These are phyloP conservation scores for Anthopleura xanthogrammica DNA, from an alignment of 92 coral and sea anemone genomes.

Conservation along the genomic window DNA sequence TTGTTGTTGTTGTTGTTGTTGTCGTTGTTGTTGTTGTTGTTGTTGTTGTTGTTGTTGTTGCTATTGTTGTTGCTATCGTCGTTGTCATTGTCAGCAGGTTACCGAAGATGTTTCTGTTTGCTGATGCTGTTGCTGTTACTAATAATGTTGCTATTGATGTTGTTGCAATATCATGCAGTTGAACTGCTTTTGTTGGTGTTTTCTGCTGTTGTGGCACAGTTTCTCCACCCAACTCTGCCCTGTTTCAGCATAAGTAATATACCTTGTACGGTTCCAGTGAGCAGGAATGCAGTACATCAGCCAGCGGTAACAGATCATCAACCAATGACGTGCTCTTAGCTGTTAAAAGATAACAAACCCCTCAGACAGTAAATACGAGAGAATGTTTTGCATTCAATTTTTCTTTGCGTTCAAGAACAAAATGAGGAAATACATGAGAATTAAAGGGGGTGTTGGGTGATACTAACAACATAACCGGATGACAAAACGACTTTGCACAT, in stretches of 20 bases:
- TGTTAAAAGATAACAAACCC: background rate
- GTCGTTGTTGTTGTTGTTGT: no score
- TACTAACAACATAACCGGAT: no score
- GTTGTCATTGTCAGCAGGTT: no score
- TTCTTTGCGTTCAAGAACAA: background rate
- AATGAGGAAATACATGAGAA: background rate
- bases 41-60: background rate
- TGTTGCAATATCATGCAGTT: background rate
- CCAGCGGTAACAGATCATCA: conserved; percentile 69
- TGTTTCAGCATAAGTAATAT: background rate
- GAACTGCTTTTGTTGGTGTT: no score
- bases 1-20: no score
- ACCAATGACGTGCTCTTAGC: conserved; percentile 26
- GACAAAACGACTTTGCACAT: no score
- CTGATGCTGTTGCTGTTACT: background rate
- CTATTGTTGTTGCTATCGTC: no score
- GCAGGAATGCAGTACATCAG: conserved; percentile 75
- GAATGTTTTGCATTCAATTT: background rate
- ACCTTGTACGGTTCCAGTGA: conserved; percentile 76
- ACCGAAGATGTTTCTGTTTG: background rate
- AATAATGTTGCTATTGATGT: background rate
- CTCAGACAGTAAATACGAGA: background rate
- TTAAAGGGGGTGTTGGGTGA: no score
- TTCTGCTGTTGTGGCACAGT: no score
- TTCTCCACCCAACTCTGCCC: no score